Percentiles rank a stretch among this genome's conserved stretches.
Conservation (phyloP, 2,797 vertebrate species). For the Poeciliopsis turneri region DNA sequence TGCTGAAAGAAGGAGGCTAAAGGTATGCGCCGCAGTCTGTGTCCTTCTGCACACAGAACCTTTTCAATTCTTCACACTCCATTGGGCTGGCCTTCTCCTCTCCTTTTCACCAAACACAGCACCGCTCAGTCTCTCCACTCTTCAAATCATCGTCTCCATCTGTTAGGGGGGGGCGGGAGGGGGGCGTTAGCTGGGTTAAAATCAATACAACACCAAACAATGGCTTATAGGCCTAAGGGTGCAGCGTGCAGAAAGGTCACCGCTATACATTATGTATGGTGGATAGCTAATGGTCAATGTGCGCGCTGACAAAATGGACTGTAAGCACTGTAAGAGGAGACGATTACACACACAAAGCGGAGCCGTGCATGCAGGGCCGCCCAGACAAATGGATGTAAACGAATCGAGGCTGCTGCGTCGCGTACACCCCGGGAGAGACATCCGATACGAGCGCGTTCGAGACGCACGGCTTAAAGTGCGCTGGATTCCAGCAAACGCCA, state of each 20-base stretch:
- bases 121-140: conserved; percentile 60
- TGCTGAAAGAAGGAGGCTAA: conserved; percentile 40
- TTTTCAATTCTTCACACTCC: conserved; percentile 78
- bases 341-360: conserved; percentile 21
- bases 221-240: conserved; percentile 76
- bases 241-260: conserved; percentile 78
- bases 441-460: background rate
- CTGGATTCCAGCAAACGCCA: background rate
- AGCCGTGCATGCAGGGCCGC: background rate
- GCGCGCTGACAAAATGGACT: conserved; percentile 75
- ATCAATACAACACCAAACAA: conserved; percentile 82
- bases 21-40: conserved; percentile 61
- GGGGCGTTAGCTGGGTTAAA: conserved; percentile 52
- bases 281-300: conserved; percentile 77
- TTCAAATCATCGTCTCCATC: conserved; percentile 76
- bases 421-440: background rate
- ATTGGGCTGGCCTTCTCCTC: conserved; percentile 61
- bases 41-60: conserved; percentile 59
- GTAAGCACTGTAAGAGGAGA: conserved; percentile 62
- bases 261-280: conserved; percentile 80
- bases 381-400: conserved; percentile 23
- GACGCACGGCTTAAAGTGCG: conserved; percentile 40
- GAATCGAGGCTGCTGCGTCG: conserved; percentile 8
- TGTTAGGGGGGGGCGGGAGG: conserved; percentile 37
- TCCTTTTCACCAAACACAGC: conserved; percentile 64